Percentiles rank a stretch among this genome's conserved stretches.
These are phyloP conservation scores for Gasteruption jaculator DNA, from an alignment of 2,888 invertebrate genomes.

Conservation along the genomic window DNA sequence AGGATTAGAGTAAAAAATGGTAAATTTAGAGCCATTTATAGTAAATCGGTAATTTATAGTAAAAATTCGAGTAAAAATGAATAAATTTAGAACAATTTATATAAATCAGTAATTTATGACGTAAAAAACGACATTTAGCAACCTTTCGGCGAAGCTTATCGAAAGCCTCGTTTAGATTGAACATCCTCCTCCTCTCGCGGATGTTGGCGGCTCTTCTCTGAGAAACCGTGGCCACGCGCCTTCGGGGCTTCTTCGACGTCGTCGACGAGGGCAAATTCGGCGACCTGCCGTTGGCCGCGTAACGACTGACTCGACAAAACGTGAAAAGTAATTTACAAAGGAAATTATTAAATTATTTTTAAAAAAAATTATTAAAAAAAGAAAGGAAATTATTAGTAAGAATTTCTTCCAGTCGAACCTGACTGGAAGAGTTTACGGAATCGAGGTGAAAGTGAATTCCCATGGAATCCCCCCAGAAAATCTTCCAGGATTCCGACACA, in stretches of 20 bases:
- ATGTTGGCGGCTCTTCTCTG: conserved; percentile 91
- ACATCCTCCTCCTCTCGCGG: conserved; percentile 89
- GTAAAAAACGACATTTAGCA: too few species aligned
- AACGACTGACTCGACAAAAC: too few species aligned
- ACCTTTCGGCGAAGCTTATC: conserved; percentile 87
- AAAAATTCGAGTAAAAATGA: neutral
- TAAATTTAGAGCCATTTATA: neutral
- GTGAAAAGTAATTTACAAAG: too few species aligned
- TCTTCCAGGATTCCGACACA: too few species aligned
- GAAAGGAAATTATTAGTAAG: too few species aligned
- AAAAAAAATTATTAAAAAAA: conserved; percentile 1
- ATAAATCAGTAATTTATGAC: neutral
- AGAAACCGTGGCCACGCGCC: conserved; percentile 85
- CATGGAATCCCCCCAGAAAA: too few species aligned
- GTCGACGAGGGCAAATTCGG: conserved; percentile 44
- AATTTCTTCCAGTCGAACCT: too few species aligned
- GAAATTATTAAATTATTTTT: neutral
- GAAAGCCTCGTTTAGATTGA: conserved; percentile 93
- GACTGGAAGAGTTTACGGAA: too few species aligned
- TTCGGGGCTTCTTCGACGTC: conserved; percentile 70
- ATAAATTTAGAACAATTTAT: neutral
- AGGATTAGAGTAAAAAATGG: too few species aligned
- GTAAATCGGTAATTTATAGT: too few species aligned
- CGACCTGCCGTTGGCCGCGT: conserved; percentile 43
- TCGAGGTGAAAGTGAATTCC: too few species aligned